A percentile compares a stretch with the other conserved stretches of the same genome.
Evolutionary conservation across 2,888 invertebrate species (phyloP).

Genomic region (Spicauda simplicius): DNA sequence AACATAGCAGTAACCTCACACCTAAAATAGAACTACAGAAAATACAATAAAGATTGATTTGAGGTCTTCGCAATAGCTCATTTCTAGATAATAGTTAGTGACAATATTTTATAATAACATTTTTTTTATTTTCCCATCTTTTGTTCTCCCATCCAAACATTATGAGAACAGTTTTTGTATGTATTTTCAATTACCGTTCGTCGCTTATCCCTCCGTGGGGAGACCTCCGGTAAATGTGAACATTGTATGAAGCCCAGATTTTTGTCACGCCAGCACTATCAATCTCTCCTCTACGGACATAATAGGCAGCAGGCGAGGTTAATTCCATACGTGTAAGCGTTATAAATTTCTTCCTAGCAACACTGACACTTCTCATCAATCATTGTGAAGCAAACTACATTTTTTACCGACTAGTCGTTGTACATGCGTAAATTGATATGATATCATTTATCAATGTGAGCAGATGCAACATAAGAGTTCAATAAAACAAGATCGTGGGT

Average conservation of each 20-base stretch:
- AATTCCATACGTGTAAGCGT: constrained; percentile 30
- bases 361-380: constrained; percentile 33
- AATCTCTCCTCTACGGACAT: constrained; percentile 33
- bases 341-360: constrained; percentile 33
- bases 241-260: constrained; percentile 11
- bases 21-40: too few species aligned
- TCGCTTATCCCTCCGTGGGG: neutral
- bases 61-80: too few species aligned
- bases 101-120: too few species aligned
- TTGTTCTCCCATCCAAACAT: too few species aligned
- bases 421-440: constrained; percentile 27
- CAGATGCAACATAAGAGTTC: constrained; percentile 21
- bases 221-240: neutral
- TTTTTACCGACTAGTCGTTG: neutral
- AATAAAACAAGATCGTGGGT: neutral
- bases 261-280: constrained; percentile 24
- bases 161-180: too few species aligned
- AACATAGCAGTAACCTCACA: too few species aligned
- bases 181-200: neutral
- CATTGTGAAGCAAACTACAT: constrained; percentile 25
- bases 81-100: too few species aligned
- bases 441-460: constrained; percentile 23
- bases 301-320: constrained; percentile 33
- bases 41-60: too few species aligned
- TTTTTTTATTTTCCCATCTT: too few species aligned